A percentile compares a stretch with the other conserved stretches of the same genome.
Evolutionary conservation across 2,888 invertebrate species (phyloP).

Genomic region (Lasioglossum vierecki): DNA sequence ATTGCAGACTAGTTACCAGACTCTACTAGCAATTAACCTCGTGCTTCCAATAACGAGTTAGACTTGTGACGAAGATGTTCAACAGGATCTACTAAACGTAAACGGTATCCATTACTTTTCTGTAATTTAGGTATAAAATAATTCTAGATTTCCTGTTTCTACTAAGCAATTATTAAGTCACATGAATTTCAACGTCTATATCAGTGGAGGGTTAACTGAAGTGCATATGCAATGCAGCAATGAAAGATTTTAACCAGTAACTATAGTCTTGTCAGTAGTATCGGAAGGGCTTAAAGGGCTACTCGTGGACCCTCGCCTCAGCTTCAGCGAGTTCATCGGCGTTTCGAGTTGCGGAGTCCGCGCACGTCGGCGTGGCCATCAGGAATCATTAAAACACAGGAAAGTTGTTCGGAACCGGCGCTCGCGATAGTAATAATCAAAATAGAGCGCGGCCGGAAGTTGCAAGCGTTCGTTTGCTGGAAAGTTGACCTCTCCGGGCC

Average conservation of each 20-base stretch:
- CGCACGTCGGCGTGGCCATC: neutral
- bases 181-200: no score
- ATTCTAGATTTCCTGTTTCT: no score
- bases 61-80: no score
- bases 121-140: no score
- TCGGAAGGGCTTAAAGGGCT: neutral
- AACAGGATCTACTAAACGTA: no score
- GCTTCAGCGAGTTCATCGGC: neutral
- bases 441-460: conserved; percentile 20
- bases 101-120: no score
- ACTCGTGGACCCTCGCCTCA: neutral
- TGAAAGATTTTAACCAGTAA: neutral
- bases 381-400: conserved; percentile 14
- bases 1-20: no score
- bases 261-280: neutral
- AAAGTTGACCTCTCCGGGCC: conserved; percentile 29
- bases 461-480: conserved; percentile 15
- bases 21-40: no score
- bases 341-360: neutral
- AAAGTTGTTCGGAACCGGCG: neutral
- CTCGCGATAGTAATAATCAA: conserved; percentile 21
- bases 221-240: neutral
- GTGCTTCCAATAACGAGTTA: no score
- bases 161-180: no score
- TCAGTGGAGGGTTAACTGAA: neutral